Evolutionary conservation across 1,140 invertebrate species (phyloP), one percentile per base, ranked within the genome.

Genomic region (Eupeodes corollae): DNA sequence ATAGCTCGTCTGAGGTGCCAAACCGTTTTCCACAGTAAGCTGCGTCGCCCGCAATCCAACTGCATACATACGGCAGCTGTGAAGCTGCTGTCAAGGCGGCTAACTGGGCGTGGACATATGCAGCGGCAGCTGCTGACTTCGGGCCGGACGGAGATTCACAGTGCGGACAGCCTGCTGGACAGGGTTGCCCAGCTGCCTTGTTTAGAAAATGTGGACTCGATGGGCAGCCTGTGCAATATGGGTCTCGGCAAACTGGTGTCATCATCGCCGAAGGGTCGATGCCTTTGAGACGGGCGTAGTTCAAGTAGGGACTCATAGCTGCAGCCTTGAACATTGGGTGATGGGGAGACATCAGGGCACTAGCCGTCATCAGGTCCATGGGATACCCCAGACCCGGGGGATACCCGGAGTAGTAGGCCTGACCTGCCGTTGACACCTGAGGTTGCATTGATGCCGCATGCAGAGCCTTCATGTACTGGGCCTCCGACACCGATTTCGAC

Each of bases 21-120:
- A 94, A 95, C 37, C 89, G 70, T 63, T 96, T 95, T 18, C 91
- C 91, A 63, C 92, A 95, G 58, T 91, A 93, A 0, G 81, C 75
- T 1, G 82, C 80, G 63, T 91, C 88, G 14, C 86, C 85, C 10
- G 83, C 84, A 56, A 95, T 87, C 91, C 91, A 95, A 64, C 86
- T 93, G 69, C 91, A 94, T 0, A 92, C 82, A 60, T 87, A 87
- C 1, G 86, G 86, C 46, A 87, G 65, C 54, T 84, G 80, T 0
- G 82, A 80, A 8, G 81, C 81, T 0, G 82, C 82, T 0, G 83
- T 82, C 34, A 86, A 54, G 0, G 83, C 83, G 0, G 83, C 82
- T 38, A 85, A 60, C 57, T 85, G 83, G 15, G 83, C 83, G 52
- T 85, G 83, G 16, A 82, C 83, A 51, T 83, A 84, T 1, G 80